Conservation (phyloP, 2,797 vertebrate genomes). For the Poecilia picta region DNA sequence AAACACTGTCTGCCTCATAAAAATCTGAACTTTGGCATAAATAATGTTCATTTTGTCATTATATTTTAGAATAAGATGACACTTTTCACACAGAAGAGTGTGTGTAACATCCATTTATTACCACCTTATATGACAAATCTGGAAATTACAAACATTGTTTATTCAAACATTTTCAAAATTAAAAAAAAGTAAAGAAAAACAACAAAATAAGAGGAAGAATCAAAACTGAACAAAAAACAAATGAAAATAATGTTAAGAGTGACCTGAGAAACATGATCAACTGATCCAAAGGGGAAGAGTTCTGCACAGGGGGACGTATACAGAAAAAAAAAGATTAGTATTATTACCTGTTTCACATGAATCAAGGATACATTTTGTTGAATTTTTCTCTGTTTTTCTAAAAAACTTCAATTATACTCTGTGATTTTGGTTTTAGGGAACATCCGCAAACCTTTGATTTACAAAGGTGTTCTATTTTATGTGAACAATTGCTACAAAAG, state of each 20-base stretch:
- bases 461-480: constrained; percentile 59
- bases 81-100: constrained; percentile 26
- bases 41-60: background rate
- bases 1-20: background rate
- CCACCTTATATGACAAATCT: constrained; percentile 83
- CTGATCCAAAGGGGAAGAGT: constrained; percentile 33
- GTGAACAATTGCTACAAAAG: constrained; percentile 49
- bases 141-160: constrained; percentile 81
- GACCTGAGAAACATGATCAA: constrained; percentile 78
- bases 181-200: constrained; percentile 25
- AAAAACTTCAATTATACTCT: constrained; percentile 30
- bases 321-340: constrained; percentile 56
- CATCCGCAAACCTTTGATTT: constrained; percentile 39
- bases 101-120: constrained; percentile 85
- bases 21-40: background rate
- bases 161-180: constrained; percentile 74
- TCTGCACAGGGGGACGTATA: constrained; percentile 45
- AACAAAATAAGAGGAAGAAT: constrained; percentile 59
- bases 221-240: constrained; percentile 59
- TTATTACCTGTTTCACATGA: constrained; percentile 45
- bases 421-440: constrained; percentile 54
- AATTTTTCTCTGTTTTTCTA: constrained; percentile 28
- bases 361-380: constrained; percentile 55
- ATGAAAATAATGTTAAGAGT: constrained; percentile 68
- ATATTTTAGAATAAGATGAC: background rate